A percentile compares a stretch with the other conserved stretches of the same genome.
These are phyloP conservation scores for Anoncus sp. DNA, from an alignment of 2,888 invertebrate genomes.

Conservation along the genomic window DNA sequence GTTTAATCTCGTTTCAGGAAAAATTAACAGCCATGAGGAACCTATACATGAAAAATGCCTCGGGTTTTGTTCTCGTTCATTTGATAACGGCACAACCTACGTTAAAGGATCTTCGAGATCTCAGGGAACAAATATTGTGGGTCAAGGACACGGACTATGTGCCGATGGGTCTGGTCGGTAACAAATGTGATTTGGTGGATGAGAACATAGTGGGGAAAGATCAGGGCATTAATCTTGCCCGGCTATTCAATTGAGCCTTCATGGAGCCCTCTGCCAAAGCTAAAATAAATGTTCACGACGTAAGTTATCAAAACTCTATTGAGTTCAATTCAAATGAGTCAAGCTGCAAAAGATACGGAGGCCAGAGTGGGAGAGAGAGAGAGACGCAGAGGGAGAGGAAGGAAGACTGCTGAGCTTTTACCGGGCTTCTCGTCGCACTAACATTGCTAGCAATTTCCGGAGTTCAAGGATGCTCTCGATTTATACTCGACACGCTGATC, in stretches of 20 bases:
- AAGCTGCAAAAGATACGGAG: conserved; percentile 50
- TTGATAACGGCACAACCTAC: conserved; percentile 99
- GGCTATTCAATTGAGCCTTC: conserved; percentile 99
- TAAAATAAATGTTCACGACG: conserved; percentile 99
- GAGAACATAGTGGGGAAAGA: conserved; percentile 99
- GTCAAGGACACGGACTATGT: conserved; percentile 98
- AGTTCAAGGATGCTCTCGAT: conserved; percentile 74
- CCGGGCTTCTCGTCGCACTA: conserved; percentile 52
- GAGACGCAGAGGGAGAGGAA: background rate
- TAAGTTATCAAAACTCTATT: no score
- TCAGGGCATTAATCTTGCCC: conserved; percentile 97
- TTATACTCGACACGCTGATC: conserved; percentile 70
- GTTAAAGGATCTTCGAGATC: conserved; percentile 99
- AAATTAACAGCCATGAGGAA: conserved; percentile 99
- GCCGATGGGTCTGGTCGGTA: conserved; percentile 99
- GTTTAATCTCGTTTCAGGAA: no score
- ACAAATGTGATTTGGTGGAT: conserved; percentile 99
- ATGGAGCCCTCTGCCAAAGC: conserved; percentile 99
- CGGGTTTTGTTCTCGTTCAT: conserved; percentile 99
- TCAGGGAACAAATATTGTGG: conserved; percentile 99
- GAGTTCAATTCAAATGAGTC: conserved; percentile 71
- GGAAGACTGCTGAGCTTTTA: conserved; percentile 52
- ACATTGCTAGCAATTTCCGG: conserved; percentile 60
- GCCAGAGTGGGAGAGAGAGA: conserved; percentile 1
- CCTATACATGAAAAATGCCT: conserved; percentile 99